Percentiles rank a stretch among this genome's conserved stretches.
Evolutionary conservation across 2,888 invertebrate genomes (phyloP).

Genomic region (Tromatobia lineatoria): DNA sequence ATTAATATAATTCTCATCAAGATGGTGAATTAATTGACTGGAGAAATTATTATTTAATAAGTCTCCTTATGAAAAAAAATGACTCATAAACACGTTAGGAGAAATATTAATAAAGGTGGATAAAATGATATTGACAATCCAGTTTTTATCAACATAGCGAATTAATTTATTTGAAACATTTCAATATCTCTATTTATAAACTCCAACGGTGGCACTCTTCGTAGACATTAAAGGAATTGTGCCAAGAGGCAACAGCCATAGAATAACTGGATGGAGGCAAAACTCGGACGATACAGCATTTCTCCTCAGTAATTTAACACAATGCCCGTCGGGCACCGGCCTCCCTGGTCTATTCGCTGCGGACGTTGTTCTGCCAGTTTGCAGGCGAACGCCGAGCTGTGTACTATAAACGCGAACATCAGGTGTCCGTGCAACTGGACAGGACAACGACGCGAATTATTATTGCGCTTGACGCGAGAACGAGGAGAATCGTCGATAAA

Average conservation of each 20-base stretch:
- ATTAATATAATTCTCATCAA: too few species aligned
- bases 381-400: slow-evolving; percentile 31
- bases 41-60: too few species aligned
- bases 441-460: slow-evolving; percentile 59
- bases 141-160: not conserved
- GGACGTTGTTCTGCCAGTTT: slow-evolving; percentile 32
- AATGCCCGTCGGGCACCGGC: slow-evolving; percentile 53
- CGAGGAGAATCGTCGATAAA: slow-evolving; percentile 45
- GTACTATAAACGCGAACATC: slow-evolving; percentile 27
- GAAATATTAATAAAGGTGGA: too few species aligned
- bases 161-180: not conserved
- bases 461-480: slow-evolving; percentile 47
- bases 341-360: slow-evolving; percentile 54
- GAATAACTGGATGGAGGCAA: slow-evolving; percentile 41
- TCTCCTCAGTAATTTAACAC: slow-evolving; percentile 72
- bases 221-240: not conserved
- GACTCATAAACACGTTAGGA: not conserved
- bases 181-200: not conserved
- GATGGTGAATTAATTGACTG: too few species aligned
- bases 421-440: slow-evolving; percentile 10
- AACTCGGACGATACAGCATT: slow-evolving; percentile 52
- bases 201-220: not conserved
- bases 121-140: not conserved
- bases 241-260: not conserved
- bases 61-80: not conserved